Evolutionary conservation across 2,113 vertebrate species (phyloP), one percentile per base, ranked within the genome.

Genomic region (Potamarius usumacintae): DNA sequence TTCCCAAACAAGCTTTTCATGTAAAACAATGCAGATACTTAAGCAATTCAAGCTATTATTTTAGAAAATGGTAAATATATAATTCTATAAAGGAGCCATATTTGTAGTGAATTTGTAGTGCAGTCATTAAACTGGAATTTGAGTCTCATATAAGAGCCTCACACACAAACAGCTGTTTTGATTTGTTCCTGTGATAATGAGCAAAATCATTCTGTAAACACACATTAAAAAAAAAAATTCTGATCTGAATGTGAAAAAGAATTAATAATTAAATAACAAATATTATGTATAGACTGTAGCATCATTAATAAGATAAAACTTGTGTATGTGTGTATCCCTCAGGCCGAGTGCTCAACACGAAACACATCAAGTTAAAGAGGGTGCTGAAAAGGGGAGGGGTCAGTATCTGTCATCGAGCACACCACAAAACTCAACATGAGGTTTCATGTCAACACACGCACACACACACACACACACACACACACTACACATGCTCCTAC

Each of bases 361-460:
- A 93, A 94, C 92, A 92, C 89, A 94, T 89, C 94, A 91, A 92
- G 92, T 85, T 82, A 92, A 95, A 95, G 93, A 92, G 86, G 92
- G 76, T 90, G 93, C 90, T 88, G 91, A 93, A 92, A 92, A 92
- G 92, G 91, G 90, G 93, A 90, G 87, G 91, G 90, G 89, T 94
- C 93, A 92, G 92, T 87, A 89, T 93, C 90, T 93, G 91, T 90
- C 89, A 89, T 86, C 85, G 60, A 57, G 89, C 71, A 58, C 69
- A 88, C 83, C 69, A 78, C 89, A 92, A 94, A 94, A 87, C 86
- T 91, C 86, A 92, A 93, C 92, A 92, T 93, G 88, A 89, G 93
- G 92, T 92, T 92, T 92, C 85, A 90, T 90, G 91, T 94, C 91
- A 90, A 87, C 81, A 83, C 84, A 52, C 77, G 18, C 58, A 83